A percentile compares a stretch with the other conserved stretches of the same genome.
Evolutionary conservation across 1,140 invertebrate genomes (phyloP).

Genomic region (Bombyx mori): ASM3026992v2 NC_085119.1:8762501-8763000

Average conservation of each 20-base stretch:
- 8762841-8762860: slow-evolving; percentile 26
- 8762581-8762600: slow-evolving; percentile 54
- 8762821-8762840: slow-evolving; percentile 50
- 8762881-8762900: too few relatives aligned
- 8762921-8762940: too few relatives aligned
- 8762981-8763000: too few relatives aligned
- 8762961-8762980: too few relatives aligned
- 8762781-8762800: slow-evolving; percentile 63
- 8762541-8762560: slow-evolving; percentile 5
- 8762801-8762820: slow-evolving; percentile 31
- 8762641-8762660: slow-evolving; percentile 69
- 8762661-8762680: slow-evolving; percentile 63
- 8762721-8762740: slow-evolving; percentile 67
- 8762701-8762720: slow-evolving; percentile 68
- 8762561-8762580: slow-evolving; percentile 30
- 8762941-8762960: too few relatives aligned
- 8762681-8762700: slow-evolving; percentile 45
- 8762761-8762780: slow-evolving; percentile 62
- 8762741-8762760: slow-evolving; percentile 57
- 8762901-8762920: too few relatives aligned
- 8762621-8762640: slow-evolving; percentile 45
- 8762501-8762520: too few relatives aligned
- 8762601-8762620: slow-evolving; percentile 55
- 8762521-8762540: too few relatives aligned
- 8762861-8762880: too few relatives aligned